phyloP scores from a whole-genome alignment of 2,113 vertebrate genomes.

The Reinhardtius hippoglossoides region DNA sequence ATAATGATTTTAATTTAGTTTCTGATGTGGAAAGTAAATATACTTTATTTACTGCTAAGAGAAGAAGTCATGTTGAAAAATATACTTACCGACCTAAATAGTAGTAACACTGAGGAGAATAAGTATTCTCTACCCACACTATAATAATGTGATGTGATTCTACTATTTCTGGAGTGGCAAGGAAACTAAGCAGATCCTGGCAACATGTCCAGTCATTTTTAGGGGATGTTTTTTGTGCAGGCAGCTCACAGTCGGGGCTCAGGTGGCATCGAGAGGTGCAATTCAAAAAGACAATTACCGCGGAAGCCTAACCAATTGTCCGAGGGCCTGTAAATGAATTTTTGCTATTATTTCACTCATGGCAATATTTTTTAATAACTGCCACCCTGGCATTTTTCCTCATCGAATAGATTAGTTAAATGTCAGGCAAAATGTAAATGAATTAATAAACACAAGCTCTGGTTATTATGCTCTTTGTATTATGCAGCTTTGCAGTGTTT shows the following conservation, averaged over 20 bases:
- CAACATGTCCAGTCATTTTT: slow-evolving; percentile 14
- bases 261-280: slow-evolving; percentile 68
- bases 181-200: slow-evolving; percentile 1
- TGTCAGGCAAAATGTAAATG: slow-evolving; percentile 73
- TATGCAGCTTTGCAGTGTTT: slow-evolving; percentile 52
- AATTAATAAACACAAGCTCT: slow-evolving; percentile 70
- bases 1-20: slow-evolving; percentile 58
- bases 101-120: background rate
- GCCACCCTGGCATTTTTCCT: slow-evolving; percentile 27
- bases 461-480: slow-evolving; percentile 55
- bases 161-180: background rate
- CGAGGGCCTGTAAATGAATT: slow-evolving; percentile 66
- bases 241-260: slow-evolving; percentile 50
- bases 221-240: background rate
- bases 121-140: background rate
- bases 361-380: slow-evolving; percentile 71
- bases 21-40: slow-evolving; percentile 51
- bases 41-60: slow-evolving; percentile 20
- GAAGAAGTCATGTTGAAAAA: background rate
- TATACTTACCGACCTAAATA: background rate
- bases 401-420: slow-evolving; percentile 71
- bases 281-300: slow-evolving; percentile 76
- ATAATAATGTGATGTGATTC: background rate
- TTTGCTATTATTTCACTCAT: slow-evolving; percentile 69
- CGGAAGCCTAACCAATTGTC: slow-evolving; percentile 66